phyloP scores from a whole-genome alignment of 1,140 invertebrate species.

The Globodera rostochiensis region DNA sequence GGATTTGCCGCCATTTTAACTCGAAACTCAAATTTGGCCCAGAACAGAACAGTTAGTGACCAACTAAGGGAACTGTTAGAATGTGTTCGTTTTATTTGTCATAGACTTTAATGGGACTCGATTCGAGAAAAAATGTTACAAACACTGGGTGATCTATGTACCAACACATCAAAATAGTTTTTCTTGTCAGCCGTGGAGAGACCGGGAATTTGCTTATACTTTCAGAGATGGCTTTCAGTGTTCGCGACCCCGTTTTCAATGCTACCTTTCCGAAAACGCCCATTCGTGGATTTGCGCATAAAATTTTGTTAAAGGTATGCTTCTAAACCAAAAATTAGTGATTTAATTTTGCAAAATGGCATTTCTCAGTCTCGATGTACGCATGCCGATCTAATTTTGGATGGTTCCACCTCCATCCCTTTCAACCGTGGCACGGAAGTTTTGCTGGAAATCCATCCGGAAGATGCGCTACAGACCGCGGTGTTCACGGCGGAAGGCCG shows the following conservation, averaged over 20 bases:
- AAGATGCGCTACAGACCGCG: constrained; percentile 82
- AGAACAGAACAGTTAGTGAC: constrained; percentile 49
- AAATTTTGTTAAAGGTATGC: constrained; percentile 59
- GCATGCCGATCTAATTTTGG: constrained; percentile 91
- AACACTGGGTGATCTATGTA: not conserved
- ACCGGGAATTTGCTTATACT: not conserved
- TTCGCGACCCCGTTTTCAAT: constrained; percentile 82
- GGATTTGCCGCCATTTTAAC: constrained; percentile 55
- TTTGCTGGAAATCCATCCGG: constrained; percentile 78
- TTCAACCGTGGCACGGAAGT: constrained; percentile 92
- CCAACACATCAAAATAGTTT: not conserved
- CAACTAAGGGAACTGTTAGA: not conserved
- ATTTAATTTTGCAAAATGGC: too few species aligned
- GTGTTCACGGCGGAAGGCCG: constrained; percentile 31
- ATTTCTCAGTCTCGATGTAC: constrained; percentile 86
- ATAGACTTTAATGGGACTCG: too few species aligned
- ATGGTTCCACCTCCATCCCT: constrained; percentile 87
- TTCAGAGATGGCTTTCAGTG: constrained; percentile 79
- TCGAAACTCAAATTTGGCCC: constrained; percentile 59
- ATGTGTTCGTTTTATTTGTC: not conserved
- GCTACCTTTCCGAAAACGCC: constrained; percentile 65
- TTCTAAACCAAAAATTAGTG: not conserved
- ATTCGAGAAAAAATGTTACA: too few species aligned
- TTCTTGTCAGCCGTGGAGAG: too few species aligned
- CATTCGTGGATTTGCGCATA: constrained; percentile 68